Percentiles rank a stretch among this genome's conserved stretches.
phyloP scores from a whole-genome alignment of 2,797 vertebrate species.

The Remorina albescens region DNA sequence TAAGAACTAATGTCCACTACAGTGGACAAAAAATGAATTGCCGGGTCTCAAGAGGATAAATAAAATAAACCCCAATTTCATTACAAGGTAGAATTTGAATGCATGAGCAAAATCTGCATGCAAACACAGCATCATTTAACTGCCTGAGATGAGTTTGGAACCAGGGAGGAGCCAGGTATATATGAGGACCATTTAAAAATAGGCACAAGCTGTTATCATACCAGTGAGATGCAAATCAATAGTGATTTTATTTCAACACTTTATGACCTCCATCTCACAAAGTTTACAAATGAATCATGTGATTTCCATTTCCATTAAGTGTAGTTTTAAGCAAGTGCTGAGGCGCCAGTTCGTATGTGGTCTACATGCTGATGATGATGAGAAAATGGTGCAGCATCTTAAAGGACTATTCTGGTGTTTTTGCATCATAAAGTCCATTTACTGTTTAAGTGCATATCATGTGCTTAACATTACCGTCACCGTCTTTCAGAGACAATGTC shows the following conservation, averaged over 20 bases:
- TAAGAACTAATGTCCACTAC: too few relatives aligned
- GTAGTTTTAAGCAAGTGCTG: slow-evolving; percentile 47
- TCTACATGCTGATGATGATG: slow-evolving; percentile 52
- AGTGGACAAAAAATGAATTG: too few relatives aligned
- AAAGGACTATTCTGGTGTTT: slow-evolving; percentile 13
- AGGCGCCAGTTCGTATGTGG: slow-evolving; percentile 49
- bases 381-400: slow-evolving; percentile 40
- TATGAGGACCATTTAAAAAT: slow-evolving; percentile 38
- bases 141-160: slow-evolving; percentile 26
- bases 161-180: not conserved
- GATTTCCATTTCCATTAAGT: slow-evolving; percentile 53
- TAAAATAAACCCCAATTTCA: slow-evolving; percentile 41
- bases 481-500: slow-evolving; percentile 17
- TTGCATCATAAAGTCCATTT: slow-evolving; percentile 8
- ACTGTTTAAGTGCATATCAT: not conserved
- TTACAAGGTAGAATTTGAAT: slow-evolving; percentile 31
- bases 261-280: slow-evolving; percentile 64
- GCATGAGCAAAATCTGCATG: slow-evolving; percentile 14
- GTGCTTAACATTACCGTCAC: not conserved
- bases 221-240: slow-evolving; percentile 50
- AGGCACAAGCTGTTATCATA: slow-evolving; percentile 35
- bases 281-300: slow-evolving; percentile 71
- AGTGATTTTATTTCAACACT: slow-evolving; percentile 53
- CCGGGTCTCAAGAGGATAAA: too few relatives aligned
- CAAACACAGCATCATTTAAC: slow-evolving; percentile 27